A percentile compares a stretch with the other conserved stretches of the same genome.
Conservation (phyloP, 2,888 invertebrate species). For the Eudasyphora cyanicolor region DNA sequence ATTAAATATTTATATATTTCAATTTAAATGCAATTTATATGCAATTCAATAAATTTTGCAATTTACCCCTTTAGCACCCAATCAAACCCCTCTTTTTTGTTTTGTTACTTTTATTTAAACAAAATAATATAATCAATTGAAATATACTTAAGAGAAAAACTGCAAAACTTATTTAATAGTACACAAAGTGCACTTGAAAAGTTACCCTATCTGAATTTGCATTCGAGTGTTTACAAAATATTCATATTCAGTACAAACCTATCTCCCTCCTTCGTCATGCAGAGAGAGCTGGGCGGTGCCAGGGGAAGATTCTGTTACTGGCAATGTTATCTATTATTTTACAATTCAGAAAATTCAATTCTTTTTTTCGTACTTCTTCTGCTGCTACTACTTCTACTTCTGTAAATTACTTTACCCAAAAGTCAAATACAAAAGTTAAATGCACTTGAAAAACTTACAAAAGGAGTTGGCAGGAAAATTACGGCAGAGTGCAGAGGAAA, state of each 20-base stretch:
- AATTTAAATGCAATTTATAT: background rate
- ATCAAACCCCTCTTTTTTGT: slow-evolving; percentile 2
- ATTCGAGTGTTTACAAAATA: slow-evolving; percentile 26
- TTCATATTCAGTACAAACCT: background rate
- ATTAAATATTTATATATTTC: background rate
- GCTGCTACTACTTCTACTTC: no score
- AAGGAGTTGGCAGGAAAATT: slow-evolving; percentile 41
- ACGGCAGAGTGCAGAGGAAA: background rate
- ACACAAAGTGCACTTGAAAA: slow-evolving; percentile 32
- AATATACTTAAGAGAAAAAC: slow-evolving; percentile 4
- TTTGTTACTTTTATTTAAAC: slow-evolving; percentile 27
- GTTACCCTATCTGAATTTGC: background rate
- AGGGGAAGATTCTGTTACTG: background rate
- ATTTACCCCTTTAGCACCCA: background rate
- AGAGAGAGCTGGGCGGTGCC: no score
- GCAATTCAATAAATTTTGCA: background rate
- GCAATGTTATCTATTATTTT: slow-evolving; percentile 32
- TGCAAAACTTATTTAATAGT: slow-evolving; percentile 39
- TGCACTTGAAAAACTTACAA: slow-evolving; percentile 43
- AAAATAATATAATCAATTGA: slow-evolving; percentile 25
- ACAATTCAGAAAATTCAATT: slow-evolving; percentile 29
- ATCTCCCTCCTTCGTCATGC: no score
- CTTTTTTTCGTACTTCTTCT: no score
- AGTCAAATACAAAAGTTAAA: slow-evolving; percentile 64
- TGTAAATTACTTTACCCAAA: slow-evolving; percentile 60